A percentile compares a stretch with the other conserved stretches of the same genome.
These are phyloP conservation scores for Pantala flavescens DNA, from an alignment of 1,140 invertebrate species.

Conservation along the genomic window DNA sequence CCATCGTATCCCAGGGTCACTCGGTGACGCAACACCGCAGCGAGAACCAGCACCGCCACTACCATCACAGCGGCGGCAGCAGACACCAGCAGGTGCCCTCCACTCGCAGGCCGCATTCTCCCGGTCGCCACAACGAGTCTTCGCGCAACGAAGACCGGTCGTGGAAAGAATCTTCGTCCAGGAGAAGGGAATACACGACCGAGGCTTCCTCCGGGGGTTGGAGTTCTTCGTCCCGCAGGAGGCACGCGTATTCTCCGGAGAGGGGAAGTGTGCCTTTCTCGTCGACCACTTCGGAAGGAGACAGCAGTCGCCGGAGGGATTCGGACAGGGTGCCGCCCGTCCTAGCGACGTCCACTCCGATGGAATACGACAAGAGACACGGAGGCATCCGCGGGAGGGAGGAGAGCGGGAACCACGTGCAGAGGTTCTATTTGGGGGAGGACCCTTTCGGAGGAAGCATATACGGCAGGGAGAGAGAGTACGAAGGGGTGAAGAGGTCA, in stretches of 20 bases:
- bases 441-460: constrained; percentile 70
- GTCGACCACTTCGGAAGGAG: background rate
- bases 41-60: constrained; percentile 27
- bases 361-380: background rate
- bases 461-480: constrained; percentile 67
- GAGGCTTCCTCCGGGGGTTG: constrained; percentile 14
- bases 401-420: constrained; percentile 18
- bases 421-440: constrained; percentile 70
- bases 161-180: constrained; percentile 15
- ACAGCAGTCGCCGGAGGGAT: background rate
- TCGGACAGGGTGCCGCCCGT: background rate
- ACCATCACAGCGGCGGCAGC: constrained; percentile 27
- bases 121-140: constrained; percentile 25
- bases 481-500: constrained; percentile 45
- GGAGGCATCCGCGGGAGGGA: background rate
- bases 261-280: constrained; percentile 17
- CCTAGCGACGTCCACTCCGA: background rate
- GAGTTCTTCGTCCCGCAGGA: constrained; percentile 18
- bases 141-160: constrained; percentile 27
- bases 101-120: constrained; percentile 30
- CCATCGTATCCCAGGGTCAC: constrained; percentile 20
- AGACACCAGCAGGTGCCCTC: constrained; percentile 22
- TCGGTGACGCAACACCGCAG: constrained; percentile 24
- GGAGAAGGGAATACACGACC: constrained; percentile 22
- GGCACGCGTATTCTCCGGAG: constrained; percentile 14